Percentiles rank a stretch among this genome's conserved stretches.
Conservation (phyloP, 2,797 vertebrate species). For the Catamblyrhynchus diadema region DNA sequence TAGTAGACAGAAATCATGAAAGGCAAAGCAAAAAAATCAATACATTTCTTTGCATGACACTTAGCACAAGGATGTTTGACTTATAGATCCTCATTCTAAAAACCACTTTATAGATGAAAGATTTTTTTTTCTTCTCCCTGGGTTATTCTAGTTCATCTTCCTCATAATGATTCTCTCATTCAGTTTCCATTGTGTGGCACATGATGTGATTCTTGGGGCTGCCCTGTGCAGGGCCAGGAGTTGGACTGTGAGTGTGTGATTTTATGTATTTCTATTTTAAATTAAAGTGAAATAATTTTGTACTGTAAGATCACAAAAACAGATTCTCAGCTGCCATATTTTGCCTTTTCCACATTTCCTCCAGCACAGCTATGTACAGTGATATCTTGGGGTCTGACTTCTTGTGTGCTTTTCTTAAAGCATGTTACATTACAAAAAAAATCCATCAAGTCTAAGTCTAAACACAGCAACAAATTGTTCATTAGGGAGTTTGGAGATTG, state of each 20-base stretch:
- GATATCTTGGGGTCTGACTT: background rate
- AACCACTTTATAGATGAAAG: background rate
- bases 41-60: background rate
- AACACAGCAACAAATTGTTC: background rate
- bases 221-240: background rate
- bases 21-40: slow-evolving; percentile 27
- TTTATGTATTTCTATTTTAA: slow-evolving; percentile 6
- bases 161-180: background rate
- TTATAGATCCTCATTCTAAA: slow-evolving; percentile 9
- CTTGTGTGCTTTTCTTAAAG: background rate
- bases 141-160: background rate
- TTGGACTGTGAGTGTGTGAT: background rate
- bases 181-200: background rate
- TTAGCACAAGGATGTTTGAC: slow-evolving; percentile 2
- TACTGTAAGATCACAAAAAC: background rate
- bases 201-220: background rate
- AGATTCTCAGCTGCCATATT: background rate
- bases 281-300: background rate
- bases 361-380: background rate
- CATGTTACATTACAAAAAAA: background rate
- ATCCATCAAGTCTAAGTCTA: background rate
- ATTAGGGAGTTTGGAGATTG: background rate
- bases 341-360: background rate
- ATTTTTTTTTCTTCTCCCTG: background rate
- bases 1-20: slow-evolving; percentile 22